phyloP scores from a whole-genome alignment of 2,113 vertebrate species.

The Tor tambroides region DNA sequence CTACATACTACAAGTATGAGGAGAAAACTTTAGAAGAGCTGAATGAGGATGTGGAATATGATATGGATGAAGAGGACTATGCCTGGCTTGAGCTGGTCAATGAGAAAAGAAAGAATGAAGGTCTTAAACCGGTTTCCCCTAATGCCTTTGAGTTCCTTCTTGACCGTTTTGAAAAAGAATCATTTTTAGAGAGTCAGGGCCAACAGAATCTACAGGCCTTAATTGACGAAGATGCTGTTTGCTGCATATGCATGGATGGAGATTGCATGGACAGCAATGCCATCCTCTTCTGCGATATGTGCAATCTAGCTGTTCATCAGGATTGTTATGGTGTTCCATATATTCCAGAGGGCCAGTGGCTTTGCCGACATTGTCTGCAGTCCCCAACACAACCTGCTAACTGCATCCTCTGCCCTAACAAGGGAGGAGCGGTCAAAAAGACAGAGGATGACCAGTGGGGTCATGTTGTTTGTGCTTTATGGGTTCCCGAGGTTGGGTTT shows the following conservation, averaged over 20 bases:
- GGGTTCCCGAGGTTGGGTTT: conserved; percentile 98
- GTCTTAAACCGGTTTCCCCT: conserved; percentile 88
- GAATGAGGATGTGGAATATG: conserved; percentile 95
- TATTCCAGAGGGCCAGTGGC: conserved; percentile 97
- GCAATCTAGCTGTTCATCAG: conserved; percentile 96
- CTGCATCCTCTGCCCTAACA: conserved; percentile 95
- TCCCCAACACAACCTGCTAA: conserved; percentile 83
- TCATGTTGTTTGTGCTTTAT: conserved; percentile 95
- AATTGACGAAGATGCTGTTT: conserved; percentile 93
- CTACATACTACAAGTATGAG: conserved; percentile 85
- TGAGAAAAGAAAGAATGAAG: conserved; percentile 86
- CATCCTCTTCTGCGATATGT: conserved; percentile 95
- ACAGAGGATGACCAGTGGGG: conserved; percentile 97
- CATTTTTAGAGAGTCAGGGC: conserved; percentile 89
- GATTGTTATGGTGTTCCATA: conserved; percentile 99
- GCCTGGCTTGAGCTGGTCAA: conserved; percentile 96
- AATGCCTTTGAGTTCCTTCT: conserved; percentile 96
- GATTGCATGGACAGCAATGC: conserved; percentile 96
- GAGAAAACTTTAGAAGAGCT: conserved; percentile 94
- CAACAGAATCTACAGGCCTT: conserved; percentile 83
- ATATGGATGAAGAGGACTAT: conserved; percentile 98
- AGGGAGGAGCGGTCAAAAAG: conserved; percentile 95
- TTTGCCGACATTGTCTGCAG: conserved; percentile 95
- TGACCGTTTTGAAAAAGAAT: conserved; percentile 96
- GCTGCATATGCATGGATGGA: conserved; percentile 94